Conservation (phyloP, 1,140 invertebrate genomes). For the Bombus huntii region DNA sequence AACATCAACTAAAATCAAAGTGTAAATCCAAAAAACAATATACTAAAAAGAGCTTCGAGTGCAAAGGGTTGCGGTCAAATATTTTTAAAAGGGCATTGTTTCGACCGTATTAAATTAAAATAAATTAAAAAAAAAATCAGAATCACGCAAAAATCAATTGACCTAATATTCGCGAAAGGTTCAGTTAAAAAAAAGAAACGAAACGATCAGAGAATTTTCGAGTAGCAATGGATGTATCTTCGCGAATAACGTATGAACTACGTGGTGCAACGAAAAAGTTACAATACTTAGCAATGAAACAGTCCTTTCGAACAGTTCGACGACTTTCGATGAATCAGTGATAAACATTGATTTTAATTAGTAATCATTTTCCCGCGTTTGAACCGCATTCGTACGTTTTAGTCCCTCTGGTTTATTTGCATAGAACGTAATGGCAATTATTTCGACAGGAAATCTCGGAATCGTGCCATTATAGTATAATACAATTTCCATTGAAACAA, state of each 20-base stretch:
- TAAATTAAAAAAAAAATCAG: not conserved
- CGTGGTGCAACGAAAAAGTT: not conserved
- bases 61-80: no score
- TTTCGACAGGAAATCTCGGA: slow-evolving; percentile 2
- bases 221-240: not conserved
- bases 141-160: not conserved
- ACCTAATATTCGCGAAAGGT: not conserved
- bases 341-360: slow-evolving; percentile 13
- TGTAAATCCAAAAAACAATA: not conserved
- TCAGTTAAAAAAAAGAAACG: no score
- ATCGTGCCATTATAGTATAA: not conserved
- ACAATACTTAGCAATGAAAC: slow-evolving; percentile 20
- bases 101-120: not conserved
- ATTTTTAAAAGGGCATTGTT: not conserved
- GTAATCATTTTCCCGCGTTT: not conserved
- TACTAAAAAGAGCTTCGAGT: not conserved
- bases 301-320: no score
- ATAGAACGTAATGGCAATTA: not conserved
- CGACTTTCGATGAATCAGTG: not conserved
- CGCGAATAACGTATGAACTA: not conserved
- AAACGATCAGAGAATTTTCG: not conserved
- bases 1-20: not conserved
- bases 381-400: no score
- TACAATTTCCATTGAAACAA: not conserved
- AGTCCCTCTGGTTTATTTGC: no score